Evolutionary conservation across 2,797 vertebrate species (phyloP).

Genomic region (Myotis planiceps): DNA sequence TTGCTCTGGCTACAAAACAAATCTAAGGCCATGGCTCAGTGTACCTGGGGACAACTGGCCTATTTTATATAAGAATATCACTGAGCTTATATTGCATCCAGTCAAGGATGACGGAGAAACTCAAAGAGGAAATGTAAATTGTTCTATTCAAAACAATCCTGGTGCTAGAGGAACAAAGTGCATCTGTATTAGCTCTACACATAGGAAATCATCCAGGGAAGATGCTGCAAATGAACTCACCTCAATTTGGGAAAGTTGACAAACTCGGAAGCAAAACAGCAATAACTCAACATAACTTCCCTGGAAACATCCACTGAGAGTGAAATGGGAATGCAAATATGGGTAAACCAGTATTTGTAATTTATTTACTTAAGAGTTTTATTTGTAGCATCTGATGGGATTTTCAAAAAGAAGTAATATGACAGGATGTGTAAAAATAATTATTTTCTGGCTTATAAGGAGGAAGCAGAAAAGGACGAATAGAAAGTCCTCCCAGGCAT

Average conservation of each 20-base stretch:
- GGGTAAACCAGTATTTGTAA: neutral
- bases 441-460: neutral
- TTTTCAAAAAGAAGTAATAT: neutral
- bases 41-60: neutral
- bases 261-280: neutral
- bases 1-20: neutral
- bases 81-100: neutral
- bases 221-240: neutral
- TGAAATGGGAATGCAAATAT: neutral
- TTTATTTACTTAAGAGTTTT: neutral
- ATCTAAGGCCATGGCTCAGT: neutral
- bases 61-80: neutral
- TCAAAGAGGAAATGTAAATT: neutral
- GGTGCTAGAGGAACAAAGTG: neutral
- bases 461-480: neutral
- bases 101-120: neutral
- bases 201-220: neutral
- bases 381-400: neutral
- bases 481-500: neutral
- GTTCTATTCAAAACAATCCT: neutral
- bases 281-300: neutral
- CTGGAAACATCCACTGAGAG: neutral
- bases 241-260: neutral
- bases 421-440: neutral
- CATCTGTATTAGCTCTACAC: neutral